These are phyloP conservation scores for Lithophane semibrunnea DNA, from an alignment of 2,888 invertebrate genomes.

Conservation along the genomic window DNA sequence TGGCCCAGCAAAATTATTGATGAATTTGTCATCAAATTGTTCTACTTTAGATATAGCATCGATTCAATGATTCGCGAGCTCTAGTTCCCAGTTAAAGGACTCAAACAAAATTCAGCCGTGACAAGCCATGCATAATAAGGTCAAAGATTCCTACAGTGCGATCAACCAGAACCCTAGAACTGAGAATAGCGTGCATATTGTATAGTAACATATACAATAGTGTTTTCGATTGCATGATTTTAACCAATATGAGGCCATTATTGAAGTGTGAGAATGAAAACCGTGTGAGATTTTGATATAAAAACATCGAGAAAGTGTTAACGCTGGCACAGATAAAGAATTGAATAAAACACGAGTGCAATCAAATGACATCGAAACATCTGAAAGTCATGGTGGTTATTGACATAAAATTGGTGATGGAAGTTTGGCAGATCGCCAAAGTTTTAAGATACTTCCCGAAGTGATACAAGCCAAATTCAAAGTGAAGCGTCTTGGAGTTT, in stretches of 20 bases:
- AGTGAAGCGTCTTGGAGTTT: conserved; percentile 33
- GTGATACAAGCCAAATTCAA: conserved; percentile 32
- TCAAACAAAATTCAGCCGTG: conserved; percentile 30
- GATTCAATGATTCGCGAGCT: conserved; percentile 1
- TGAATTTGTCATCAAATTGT: not conserved
- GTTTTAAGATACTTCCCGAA: conserved; percentile 54
- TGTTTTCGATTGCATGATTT: conserved; percentile 43
- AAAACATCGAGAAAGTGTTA: conserved; percentile 50
- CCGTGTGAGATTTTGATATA: conserved; percentile 37
- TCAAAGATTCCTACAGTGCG: conserved; percentile 36
- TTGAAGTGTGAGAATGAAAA: conserved; percentile 48
- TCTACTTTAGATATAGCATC: not conserved
- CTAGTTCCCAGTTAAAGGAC: conserved; percentile 26
- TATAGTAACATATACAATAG: conserved; percentile 3
- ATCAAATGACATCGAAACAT: conserved; percentile 55
- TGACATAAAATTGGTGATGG: conserved; percentile 58
- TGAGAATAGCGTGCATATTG: conserved; percentile 27
- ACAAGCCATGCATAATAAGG: conserved; percentile 49
- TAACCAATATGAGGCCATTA: conserved; percentile 44
- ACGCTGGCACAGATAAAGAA: conserved; percentile 10
- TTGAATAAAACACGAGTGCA: conserved; percentile 31
- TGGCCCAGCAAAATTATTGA: not conserved
- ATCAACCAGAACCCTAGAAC: conserved; percentile 44
- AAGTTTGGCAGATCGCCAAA: conserved; percentile 59
- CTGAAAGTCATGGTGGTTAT: conserved; percentile 56